Base-by-base conservation (phyloP, 2,797 vertebrate species). In the Micromesistius poutassou region DNA sequence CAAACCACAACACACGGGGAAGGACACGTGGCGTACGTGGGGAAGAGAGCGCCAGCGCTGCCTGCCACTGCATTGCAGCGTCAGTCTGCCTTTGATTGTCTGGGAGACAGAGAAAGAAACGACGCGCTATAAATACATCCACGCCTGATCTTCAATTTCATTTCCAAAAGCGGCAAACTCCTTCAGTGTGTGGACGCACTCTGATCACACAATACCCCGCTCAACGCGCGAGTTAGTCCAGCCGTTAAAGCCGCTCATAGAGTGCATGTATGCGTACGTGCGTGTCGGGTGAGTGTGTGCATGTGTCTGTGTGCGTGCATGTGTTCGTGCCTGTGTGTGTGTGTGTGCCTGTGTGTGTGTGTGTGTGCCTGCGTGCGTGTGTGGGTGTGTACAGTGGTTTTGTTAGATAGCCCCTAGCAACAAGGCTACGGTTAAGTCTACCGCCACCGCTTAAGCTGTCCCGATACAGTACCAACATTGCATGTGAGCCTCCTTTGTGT, bases 161-260 rank as follows among this genome's bases (percentile, higher is more conserved):
- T 84, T 90, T 87, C 84, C 36, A 81, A 84, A 84, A 87, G 84
- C 74, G 83, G 79, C 74, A 80, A 83, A 5, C 50, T 62, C n/a
- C 55, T 84, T 79, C 77, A 79, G 81, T 77, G 75, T 77, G 75
- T 31, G 74, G 77, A 79, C 72, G 77, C 31, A 77, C 74, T 86
- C 83, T 84, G 80, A 85, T 86, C 83, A 81, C 90, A 89, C 82
- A 78, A 89, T 87, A 79, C 84, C 84, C 22, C 66, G 74, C 80
- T 86, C 22, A 85, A 84, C 78, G 76, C 74, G 55, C 71, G 16
- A 16, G 38, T 79, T 82, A 81, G 85, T 84, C 80, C 76, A 19
- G 0, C 2, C 50, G 86, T 89, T 88, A 80, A 55, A 55, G 46
- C 46, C 46, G 16, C 19, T 25, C 55, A n/a, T 5, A n/a, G 55